These are phyloP conservation scores for Montifringilla adamsi DNA, from an alignment of 2,113 vertebrate genomes.

Conservation along the genomic window DNA sequence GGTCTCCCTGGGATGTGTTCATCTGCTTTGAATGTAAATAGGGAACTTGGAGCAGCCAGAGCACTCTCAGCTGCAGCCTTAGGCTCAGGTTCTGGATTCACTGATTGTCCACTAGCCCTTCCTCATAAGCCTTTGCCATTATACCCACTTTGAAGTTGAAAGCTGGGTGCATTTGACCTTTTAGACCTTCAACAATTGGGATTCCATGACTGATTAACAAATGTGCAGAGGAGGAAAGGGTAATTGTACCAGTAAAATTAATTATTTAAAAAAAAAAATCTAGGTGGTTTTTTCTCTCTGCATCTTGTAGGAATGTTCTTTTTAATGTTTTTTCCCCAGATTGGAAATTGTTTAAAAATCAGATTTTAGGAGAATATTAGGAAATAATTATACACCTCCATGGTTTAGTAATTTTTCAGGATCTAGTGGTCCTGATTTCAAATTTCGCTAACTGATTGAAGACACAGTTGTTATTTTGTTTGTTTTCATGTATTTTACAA, in stretches of 20 bases:
- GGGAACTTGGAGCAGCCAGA: background rate
- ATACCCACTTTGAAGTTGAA: slow-evolving; percentile 24
- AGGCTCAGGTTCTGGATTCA: background rate
- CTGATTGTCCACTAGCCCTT: background rate
- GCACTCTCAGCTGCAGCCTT: background rate
- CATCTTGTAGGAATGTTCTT: background rate
- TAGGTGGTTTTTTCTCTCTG: background rate
- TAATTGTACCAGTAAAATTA: background rate
- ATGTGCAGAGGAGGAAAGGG: background rate
- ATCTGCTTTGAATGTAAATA: background rate
- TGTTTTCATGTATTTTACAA: background rate
- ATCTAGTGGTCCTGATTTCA: background rate
- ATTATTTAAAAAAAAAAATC: background rate
- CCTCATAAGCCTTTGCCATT: background rate
- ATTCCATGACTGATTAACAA: slow-evolving; percentile 19
- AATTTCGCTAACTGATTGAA: background rate
- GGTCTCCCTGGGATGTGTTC: background rate
- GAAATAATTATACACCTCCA: background rate
- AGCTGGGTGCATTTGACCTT: background rate
- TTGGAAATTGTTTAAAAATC: background rate
- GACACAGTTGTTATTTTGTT: background rate
- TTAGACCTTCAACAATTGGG: background rate
- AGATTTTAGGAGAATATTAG: background rate
- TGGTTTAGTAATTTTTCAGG: background rate
- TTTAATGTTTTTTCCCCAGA: background rate